Evolutionary conservation across 64 coral and sea anemone genomes (phyloP), one percentile per base, ranked within the genome.

Genomic region (Actinia equina): DNA sequence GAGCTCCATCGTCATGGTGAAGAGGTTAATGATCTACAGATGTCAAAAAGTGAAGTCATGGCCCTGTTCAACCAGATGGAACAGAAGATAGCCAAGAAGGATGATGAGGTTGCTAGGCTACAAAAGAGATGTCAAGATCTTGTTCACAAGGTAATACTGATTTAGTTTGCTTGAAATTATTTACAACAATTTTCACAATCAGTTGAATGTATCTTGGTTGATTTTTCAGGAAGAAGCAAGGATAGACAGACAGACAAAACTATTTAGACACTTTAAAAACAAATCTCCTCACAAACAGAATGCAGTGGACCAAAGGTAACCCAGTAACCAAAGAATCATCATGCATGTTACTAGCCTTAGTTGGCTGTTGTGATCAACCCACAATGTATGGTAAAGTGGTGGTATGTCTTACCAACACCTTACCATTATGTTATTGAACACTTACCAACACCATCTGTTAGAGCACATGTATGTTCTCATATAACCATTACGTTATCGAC

Each of bases 1-100:
- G 93, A 94, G 71, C 84, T 94, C 54, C 93, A 89, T 74, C 79
- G 63, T 51, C 93, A 94, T 88, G 93, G 93, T 62, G 54, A 91
- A 44, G 93, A 94, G 90, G 86, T 94, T 19, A 80, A 87, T 87
- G 93, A 86, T 30, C 71, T 90, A n/a, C 86, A 77, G 44, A 90
- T 86, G 52, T 60, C 55, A 53, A 94, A 94, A 86, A 64, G 54
- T 43, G 93, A 94, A 60, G 52, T 88, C 60, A 76, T 79, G 37
- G 93, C 80, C 19, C 18, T 79, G 61, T 52, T 60, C 26, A 76
- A 44, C 59, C 88, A 91, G 23, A 74, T 94, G 84, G 85, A 94
- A 44, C 88, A 91, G 46, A 84, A 88, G 79, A 74, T 92, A 11
- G 7, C 60, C 52, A 78, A 92, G 46, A 92, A 83, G 61, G 90